Percentiles rank a stretch among this genome's conserved stretches.
Evolutionary conservation across 2,113 vertebrate genomes (phyloP).

Genomic region (Burhinus bistriatus): DNA sequence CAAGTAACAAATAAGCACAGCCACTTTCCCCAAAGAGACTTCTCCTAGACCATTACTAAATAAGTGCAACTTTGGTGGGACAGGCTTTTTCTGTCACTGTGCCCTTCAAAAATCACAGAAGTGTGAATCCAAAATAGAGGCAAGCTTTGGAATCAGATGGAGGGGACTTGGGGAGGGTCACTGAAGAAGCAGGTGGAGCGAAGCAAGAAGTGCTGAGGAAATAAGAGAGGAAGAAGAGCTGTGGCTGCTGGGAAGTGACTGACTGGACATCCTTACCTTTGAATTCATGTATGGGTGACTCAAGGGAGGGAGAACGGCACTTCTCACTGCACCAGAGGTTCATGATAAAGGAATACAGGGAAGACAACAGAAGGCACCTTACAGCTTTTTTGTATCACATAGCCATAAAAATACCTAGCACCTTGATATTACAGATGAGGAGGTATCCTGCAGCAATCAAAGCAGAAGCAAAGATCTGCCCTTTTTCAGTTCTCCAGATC

Average conservation of each 20-base stretch:
- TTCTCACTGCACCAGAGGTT: neutral
- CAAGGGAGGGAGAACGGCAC: neutral
- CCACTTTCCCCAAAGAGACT: neutral
- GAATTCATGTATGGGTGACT: neutral
- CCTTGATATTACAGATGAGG: neutral
- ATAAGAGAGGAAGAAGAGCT: neutral
- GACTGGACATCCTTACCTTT: neutral
- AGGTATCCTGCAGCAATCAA: neutral
- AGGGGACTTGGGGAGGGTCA: neutral
- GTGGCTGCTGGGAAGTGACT: neutral
- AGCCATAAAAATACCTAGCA: neutral
- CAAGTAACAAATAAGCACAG: neutral
- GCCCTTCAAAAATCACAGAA: neutral
- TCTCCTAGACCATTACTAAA: neutral
- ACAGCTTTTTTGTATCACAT: neutral
- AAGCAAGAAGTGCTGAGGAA: neutral
- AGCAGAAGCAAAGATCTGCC: neutral
- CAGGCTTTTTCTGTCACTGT: neutral
- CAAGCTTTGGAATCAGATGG: neutral
- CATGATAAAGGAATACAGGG: neutral
- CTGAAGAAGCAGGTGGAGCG: neutral
- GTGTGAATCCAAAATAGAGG: neutral
- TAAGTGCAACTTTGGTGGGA: neutral
- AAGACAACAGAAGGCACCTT: neutral
- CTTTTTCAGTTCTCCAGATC: neutral